Evolutionary conservation across 1,140 invertebrate species (phyloP), one percentile per base, ranked within the genome.

Genomic region (Ooceraea biroi): DNA sequence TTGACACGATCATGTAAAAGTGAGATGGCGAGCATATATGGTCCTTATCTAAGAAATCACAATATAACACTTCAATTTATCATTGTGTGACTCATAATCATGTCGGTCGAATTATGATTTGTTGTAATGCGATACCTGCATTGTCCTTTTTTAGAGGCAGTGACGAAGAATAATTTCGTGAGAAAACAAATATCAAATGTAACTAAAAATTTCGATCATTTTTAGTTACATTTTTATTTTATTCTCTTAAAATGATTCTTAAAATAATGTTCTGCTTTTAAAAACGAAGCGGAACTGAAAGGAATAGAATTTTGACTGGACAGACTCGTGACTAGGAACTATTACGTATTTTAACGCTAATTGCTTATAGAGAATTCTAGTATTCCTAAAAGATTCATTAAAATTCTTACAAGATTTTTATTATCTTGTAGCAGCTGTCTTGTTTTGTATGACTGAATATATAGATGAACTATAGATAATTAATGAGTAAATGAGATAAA

Each of bases 61-160:
- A 30, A 4, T 12, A 55, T 57, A 52, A 52, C 50, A 14, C n/a
- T 4, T 14, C 19, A n/a, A 36, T 65, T 58, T 60, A 17, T 63
- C 44, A 14, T 50, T 12, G 44, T 63, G 25, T 36, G 44, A 50
- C 12, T 36, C 27, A 25, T 25, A 60, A 61, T 30, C 36, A 22
- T 30, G 44, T 25, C 17, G 46, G n/a, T 41, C 30, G 63, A 63
- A 22, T 36, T 36, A 36, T 36, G 36, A 36, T 44, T 41, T 10
- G 8, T 41, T 69, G 27, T 22, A 27, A 78, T 78, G 30, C 30
- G 46, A 25, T 41, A 30, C n/a, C 4, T 11, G 3, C 12, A 55
- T 57, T 22, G n/a, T 41, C 14, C 14, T 65, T 77, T 52, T 77
- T 65, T 77, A 36, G 14, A 66, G 25, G 25, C 25, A 76, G 30